These are phyloP conservation scores for Sternarchorhynchus goeldii DNA, from an alignment of 2,797 vertebrate species.

Conservation along the genomic window DNA sequence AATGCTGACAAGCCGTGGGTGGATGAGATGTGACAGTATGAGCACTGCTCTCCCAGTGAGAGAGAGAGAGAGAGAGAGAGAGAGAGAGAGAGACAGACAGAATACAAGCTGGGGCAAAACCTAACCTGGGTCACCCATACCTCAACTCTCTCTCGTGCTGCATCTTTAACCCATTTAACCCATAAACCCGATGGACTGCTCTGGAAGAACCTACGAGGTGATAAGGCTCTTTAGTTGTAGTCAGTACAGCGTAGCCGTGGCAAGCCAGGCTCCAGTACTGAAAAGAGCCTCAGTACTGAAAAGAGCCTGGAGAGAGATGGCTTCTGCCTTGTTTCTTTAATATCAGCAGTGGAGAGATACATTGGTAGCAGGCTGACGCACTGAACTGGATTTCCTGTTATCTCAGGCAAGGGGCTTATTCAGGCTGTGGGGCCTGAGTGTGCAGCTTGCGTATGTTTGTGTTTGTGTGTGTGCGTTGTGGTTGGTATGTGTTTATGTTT, in stretches of 20 bases:
- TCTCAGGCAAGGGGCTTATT: background rate
- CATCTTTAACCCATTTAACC: slow-evolving; percentile 32
- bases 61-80: slow-evolving; percentile 2
- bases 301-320: too few species aligned
- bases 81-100: slow-evolving; percentile 6
- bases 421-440: background rate
- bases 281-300: background rate
- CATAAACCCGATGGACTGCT: slow-evolving; percentile 6
- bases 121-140: slow-evolving; percentile 41
- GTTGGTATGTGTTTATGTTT: background rate
- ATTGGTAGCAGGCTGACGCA: too few species aligned
- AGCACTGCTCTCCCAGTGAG: slow-evolving; percentile 28
- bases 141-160: slow-evolving; percentile 9
- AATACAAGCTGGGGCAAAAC: slow-evolving; percentile 24
- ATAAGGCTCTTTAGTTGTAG: background rate
- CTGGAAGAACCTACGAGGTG: background rate
- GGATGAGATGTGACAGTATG: slow-evolving; percentile 55
- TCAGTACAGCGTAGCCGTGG: background rate
- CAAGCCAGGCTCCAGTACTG: background rate
- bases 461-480: too few species aligned
- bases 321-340: too few species aligned
- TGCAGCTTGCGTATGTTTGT: background rate
- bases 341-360: too few species aligned
- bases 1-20: slow-evolving; percentile 52
- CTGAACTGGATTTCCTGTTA: too few species aligned